Evolutionary conservation across 1,140 invertebrate species (phyloP).

Genomic region (Pissodes strobi): DNA sequence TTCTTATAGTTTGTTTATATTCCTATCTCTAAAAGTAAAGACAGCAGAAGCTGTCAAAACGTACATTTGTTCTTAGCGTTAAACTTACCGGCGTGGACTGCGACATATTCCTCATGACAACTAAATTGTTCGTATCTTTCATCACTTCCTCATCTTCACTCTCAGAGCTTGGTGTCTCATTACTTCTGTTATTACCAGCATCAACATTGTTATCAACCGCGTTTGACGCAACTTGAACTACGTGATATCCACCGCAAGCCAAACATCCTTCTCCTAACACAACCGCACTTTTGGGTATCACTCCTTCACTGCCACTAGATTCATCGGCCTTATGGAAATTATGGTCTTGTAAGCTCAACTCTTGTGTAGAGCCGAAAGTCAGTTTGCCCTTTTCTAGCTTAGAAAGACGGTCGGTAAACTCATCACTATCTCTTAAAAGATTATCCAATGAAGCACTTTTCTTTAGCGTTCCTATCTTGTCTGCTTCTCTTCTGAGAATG

Average conservation of each 20-base stretch:
- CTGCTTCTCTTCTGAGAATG: background rate
- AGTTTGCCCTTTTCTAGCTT: constrained; percentile 1
- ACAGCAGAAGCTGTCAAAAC: too few species aligned
- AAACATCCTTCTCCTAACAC: background rate
- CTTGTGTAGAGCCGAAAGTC: background rate
- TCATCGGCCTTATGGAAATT: background rate
- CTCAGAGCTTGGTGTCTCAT: background rate
- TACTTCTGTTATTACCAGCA: background rate
- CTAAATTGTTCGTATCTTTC: background rate
- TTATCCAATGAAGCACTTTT: constrained; percentile 17
- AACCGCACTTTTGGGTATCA: background rate
- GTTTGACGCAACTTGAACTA: background rate
- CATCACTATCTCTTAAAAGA: constrained; percentile 14
- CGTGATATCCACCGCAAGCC: background rate
- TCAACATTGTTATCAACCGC: background rate
- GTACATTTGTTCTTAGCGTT: too few species aligned
- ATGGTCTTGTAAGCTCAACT: background rate
- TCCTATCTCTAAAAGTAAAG: too few species aligned
- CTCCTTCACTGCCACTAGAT: background rate
- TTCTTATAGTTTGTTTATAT: too few species aligned
- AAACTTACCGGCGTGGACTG: constrained; percentile 22
- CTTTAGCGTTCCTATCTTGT: constrained; percentile 9
- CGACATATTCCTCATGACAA: constrained; percentile 9
- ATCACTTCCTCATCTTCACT: background rate
- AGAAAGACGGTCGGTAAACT: background rate